Percentiles rank a stretch among this genome's conserved stretches.
These are phyloP conservation scores for Lamprotornis superbus DNA, from an alignment of 2,113 vertebrate genomes.

Conservation along the genomic window DNA sequence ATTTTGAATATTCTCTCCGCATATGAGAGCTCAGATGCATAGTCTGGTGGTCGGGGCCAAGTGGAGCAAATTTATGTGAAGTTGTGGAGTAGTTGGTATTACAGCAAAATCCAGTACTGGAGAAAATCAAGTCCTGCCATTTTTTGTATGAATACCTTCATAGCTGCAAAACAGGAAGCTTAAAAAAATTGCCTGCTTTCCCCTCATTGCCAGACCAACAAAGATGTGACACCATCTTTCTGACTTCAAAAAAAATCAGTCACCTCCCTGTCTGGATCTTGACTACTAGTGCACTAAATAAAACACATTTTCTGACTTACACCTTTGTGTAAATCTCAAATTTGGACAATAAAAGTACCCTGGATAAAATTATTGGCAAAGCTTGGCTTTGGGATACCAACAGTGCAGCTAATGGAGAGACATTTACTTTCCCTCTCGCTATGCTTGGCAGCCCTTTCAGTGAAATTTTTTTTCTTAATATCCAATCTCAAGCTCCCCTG, in stretches of 20 bases:
- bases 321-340: background rate
- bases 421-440: background rate
- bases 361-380: background rate
- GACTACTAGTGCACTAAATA: background rate
- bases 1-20: background rate
- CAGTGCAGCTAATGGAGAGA: background rate
- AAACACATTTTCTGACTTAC: background rate
- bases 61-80: background rate
- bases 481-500: background rate
- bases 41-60: background rate
- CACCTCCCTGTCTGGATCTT: background rate
- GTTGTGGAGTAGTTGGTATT: background rate
- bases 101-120: background rate
- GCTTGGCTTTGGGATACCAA: rapidly evolving
- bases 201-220: background rate
- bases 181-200: background rate
- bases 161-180: background rate
- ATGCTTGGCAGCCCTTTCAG: background rate
- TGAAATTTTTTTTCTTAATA: background rate
- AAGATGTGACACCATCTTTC: background rate
- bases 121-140: background rate
- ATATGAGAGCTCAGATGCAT: background rate
- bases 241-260: background rate
- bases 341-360: background rate
- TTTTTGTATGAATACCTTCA: background rate